phyloP scores from a whole-genome alignment of 2,888 invertebrate species.

The Ormyrus rosae region DNA sequence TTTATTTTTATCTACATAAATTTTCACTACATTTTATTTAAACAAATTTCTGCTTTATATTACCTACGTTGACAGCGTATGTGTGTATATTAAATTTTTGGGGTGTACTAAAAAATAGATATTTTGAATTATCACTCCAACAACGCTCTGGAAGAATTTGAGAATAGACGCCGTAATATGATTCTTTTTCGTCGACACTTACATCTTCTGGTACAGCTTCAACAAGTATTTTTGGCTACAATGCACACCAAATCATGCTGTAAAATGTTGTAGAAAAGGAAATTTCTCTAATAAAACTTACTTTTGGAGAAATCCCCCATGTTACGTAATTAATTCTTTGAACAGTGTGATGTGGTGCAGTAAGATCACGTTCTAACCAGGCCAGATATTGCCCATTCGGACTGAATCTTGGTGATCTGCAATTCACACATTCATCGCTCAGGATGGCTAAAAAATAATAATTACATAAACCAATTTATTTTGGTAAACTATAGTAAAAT shows the following conservation, averaged over 20 bases:
- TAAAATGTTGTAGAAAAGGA: background rate
- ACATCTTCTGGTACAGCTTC: slow-evolving; percentile 78
- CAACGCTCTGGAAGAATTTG: slow-evolving; percentile 79
- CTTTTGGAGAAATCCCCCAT: slow-evolving; percentile 64
- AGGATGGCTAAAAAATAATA: slow-evolving; percentile 78
- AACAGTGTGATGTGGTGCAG: slow-evolving; percentile 85
- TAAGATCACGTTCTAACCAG: slow-evolving; percentile 84
- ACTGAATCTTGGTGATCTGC: slow-evolving; percentile 79
- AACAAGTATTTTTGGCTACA: slow-evolving; percentile 76
- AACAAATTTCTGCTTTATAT: slow-evolving; percentile 51
- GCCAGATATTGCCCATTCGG: slow-evolving; percentile 80
- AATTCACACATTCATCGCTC: slow-evolving; percentile 72
- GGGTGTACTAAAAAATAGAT: slow-evolving; percentile 81
- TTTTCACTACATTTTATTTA: no score
- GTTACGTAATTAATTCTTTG: slow-evolving; percentile 79
- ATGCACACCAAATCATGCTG: background rate
- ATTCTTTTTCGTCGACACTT: slow-evolving; percentile 74
- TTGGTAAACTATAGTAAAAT: background rate
- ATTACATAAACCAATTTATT: background rate
- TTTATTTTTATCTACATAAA: background rate
- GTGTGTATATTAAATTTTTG: slow-evolving; percentile 80
- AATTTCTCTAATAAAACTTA: background rate
- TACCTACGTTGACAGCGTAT: slow-evolving; percentile 82
- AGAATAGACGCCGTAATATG: slow-evolving; percentile 84
- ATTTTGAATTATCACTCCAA: slow-evolving; percentile 81